Conservation (phyloP, 2,797 vertebrate species). For the Gallinago nigripennis region DNA sequence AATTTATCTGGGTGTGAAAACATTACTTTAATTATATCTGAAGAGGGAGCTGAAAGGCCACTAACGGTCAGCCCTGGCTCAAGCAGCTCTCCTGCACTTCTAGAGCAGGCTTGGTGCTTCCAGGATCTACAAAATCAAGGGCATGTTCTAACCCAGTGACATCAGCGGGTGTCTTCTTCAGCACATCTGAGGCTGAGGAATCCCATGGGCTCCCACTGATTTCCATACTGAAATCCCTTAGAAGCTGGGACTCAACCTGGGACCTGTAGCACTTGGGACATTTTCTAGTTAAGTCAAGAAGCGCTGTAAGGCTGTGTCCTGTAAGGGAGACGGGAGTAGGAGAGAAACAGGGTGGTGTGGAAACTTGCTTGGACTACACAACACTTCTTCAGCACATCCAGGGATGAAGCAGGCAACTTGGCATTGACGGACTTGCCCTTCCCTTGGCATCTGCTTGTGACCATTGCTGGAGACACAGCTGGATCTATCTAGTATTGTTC, state of each 20-base stretch:
- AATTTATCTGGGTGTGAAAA: background rate
- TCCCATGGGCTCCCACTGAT: no score
- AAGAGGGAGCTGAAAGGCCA: slow-evolving; percentile 21
- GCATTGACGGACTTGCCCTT: background rate
- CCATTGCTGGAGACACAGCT: background rate
- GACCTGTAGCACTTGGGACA: fast-evolving
- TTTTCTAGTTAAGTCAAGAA: background rate
- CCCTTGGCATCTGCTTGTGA: background rate
- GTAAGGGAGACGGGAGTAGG: background rate
- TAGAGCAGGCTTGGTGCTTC: background rate
- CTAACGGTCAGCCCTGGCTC: background rate
- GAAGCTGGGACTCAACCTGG: background rate
- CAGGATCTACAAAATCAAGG: background rate
- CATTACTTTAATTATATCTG: background rate
- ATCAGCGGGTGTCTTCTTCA: background rate
- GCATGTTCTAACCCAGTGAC: background rate
- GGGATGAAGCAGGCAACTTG: background rate
- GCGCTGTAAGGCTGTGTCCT: background rate
- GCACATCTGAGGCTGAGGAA: background rate
- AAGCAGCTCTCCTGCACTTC: background rate
- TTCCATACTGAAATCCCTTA: background rate
- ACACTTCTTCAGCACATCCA: background rate
- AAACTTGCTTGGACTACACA: background rate
- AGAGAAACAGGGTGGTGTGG: background rate
- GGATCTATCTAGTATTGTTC: background rate